A percentile compares a stretch with the other conserved stretches of the same genome.
Evolutionary conservation across 2,113 vertebrate species (phyloP).

Genomic region (Reinhardtius hippoglossoides): DNA sequence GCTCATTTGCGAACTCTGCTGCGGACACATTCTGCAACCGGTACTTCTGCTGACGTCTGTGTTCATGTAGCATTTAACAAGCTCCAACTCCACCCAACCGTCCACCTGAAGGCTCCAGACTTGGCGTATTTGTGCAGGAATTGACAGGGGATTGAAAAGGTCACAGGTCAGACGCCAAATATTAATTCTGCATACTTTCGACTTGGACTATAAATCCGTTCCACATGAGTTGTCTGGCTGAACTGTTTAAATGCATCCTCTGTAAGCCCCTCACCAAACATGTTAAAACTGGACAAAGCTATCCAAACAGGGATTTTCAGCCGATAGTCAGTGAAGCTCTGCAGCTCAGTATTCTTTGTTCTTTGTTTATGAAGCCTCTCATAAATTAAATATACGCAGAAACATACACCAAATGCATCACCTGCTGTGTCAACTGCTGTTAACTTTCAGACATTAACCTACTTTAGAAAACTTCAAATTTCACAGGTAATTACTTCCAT

Average conservation of each 20-base stretch:
- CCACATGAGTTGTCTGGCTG: slow-evolving; percentile 30
- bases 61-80: slow-evolving; percentile 31
- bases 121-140: background rate
- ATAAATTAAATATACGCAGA: slow-evolving; percentile 10
- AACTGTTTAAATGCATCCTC: slow-evolving; percentile 39
- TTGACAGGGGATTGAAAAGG: slow-evolving; percentile 10
- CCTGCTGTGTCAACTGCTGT: slow-evolving; percentile 40
- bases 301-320: slow-evolving; percentile 31
- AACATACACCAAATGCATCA: slow-evolving; percentile 17
- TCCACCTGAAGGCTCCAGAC: slow-evolving; percentile 21
- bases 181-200: slow-evolving; percentile 26
- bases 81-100: background rate
- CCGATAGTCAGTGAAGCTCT: slow-evolving; percentile 3
- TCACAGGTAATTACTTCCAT: slow-evolving; percentile 67
- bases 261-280: slow-evolving; percentile 28
- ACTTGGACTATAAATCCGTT: slow-evolving; percentile 41
- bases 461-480: slow-evolving; percentile 63
- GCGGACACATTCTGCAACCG: background rate
- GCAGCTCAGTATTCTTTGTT: background rate
- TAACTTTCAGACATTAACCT: slow-evolving; percentile 57
- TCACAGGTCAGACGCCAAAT: slow-evolving; percentile 2
- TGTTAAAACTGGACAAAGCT: slow-evolving; percentile 34
- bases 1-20: slow-evolving; percentile 16
- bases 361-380: slow-evolving; percentile 29
- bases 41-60: background rate